These are phyloP conservation scores for Aythya baeri DNA, from an alignment of 2,113 vertebrate species.

Conservation along the genomic window DNA sequence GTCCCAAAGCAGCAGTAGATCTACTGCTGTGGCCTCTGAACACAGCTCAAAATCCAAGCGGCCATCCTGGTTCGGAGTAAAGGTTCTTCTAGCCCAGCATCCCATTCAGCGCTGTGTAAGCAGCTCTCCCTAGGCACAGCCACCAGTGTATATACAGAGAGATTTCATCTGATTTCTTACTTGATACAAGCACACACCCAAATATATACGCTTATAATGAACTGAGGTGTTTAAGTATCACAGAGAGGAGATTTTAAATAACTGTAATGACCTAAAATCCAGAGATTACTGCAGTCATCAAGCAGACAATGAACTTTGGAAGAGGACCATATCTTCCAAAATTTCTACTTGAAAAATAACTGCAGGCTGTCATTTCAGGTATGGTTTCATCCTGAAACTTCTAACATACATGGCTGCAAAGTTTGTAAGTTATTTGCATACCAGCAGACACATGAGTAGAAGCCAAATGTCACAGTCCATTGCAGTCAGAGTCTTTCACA, in stretches of 20 bases:
- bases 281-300: background rate
- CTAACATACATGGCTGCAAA: background rate
- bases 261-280: background rate
- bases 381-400: background rate
- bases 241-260: background rate
- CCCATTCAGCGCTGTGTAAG: background rate
- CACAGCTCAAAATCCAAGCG: background rate
- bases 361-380: background rate
- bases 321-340: background rate
- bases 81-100: background rate
- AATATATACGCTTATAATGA: background rate
- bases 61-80: background rate
- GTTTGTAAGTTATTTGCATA: background rate
- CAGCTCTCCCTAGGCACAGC: background rate
- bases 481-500: background rate
- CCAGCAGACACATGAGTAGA: background rate
- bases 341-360: background rate
- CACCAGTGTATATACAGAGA: background rate
- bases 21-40: background rate
- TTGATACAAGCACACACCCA: no score
- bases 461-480: background rate
- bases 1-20: background rate
- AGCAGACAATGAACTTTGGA: background rate
- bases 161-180: accelerated
- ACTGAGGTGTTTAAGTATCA: background rate